Conservation (phyloP, 1,140 invertebrate species). For the Drosophila sturtevanti region DNA sequence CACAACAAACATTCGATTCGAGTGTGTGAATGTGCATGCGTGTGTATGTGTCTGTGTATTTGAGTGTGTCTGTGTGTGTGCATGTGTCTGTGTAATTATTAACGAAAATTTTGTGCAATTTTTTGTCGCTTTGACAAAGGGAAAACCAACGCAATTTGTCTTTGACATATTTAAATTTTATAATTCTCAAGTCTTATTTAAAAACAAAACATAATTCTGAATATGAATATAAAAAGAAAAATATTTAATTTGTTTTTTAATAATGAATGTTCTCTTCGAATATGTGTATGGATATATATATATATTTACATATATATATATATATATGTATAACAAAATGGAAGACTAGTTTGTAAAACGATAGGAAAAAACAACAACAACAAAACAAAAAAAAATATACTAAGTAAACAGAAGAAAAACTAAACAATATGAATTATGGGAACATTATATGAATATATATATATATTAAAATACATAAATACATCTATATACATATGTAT, state of each 20-base stretch:
- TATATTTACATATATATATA: background rate
- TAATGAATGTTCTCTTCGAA: constrained; percentile 7
- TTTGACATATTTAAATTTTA: background rate
- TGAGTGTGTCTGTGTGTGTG: constrained; percentile 14
- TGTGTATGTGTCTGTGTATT: constrained; percentile 21
- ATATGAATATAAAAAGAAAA: constrained; percentile 30
- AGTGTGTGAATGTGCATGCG: constrained; percentile 9
- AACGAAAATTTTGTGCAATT: constrained; percentile 44
- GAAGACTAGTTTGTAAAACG: constrained; percentile 9
- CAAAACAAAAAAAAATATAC: background rate
- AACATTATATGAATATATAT: constrained; percentile 76
- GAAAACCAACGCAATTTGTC: constrained; percentile 41
- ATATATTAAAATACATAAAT: constrained; percentile 42
- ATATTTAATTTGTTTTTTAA: constrained; percentile 34
- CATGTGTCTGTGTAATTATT: constrained; percentile 29
- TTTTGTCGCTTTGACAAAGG: constrained; percentile 21
- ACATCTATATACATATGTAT: constrained; percentile 37
- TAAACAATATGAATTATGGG: constrained; percentile 82
- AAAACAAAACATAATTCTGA: constrained; percentile 32
- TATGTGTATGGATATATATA: background rate
- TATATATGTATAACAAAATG: background rate
- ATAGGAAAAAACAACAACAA: background rate
- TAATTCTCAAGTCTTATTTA: constrained; percentile 47
- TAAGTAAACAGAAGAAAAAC: constrained; percentile 33
- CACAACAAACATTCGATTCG: background rate